Conservation (phyloP, 2,797 vertebrate species). For the Sarcophilus harrisii region DNA sequence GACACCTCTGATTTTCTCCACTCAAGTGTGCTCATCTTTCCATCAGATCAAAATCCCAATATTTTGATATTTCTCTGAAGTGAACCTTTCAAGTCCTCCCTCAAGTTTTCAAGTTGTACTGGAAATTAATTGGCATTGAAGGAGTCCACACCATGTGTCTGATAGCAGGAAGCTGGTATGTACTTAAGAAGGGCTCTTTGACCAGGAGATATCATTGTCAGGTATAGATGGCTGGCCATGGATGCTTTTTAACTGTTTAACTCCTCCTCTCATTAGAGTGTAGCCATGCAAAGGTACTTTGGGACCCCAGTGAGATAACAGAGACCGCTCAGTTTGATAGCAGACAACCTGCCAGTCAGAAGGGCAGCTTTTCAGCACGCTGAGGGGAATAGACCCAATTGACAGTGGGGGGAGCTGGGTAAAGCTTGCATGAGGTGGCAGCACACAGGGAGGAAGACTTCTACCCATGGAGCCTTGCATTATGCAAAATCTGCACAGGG, state of each 20-base stretch:
- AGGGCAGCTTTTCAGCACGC: not conserved
- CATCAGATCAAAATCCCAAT: not conserved
- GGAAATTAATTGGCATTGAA: slow-evolving; percentile 4
- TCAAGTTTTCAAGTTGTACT: not conserved
- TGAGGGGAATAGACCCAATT: not conserved
- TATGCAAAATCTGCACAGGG: not conserved
- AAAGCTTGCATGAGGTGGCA: not conserved
- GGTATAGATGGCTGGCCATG: not conserved
- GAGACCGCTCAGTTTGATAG: not conserved
- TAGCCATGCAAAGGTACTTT: not conserved
- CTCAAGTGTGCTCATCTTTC: not conserved
- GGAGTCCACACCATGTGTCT: not conserved
- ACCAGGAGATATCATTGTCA: not conserved
- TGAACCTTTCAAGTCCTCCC: not conserved
- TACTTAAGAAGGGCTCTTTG: not conserved
- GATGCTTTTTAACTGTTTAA: not conserved
- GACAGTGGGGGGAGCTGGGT: no score
- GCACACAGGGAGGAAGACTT: not conserved
- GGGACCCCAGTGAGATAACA: not conserved
- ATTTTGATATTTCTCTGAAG: not conserved
- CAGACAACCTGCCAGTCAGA: not conserved
- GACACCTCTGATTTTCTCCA: not conserved
- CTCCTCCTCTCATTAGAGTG: not conserved
- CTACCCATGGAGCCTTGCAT: no score
- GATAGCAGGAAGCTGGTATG: not conserved